Evolutionary conservation across 2,797 vertebrate genomes (phyloP), one percentile per base, ranked within the genome.

Genomic region (Cichlasoma orientale): DNA sequence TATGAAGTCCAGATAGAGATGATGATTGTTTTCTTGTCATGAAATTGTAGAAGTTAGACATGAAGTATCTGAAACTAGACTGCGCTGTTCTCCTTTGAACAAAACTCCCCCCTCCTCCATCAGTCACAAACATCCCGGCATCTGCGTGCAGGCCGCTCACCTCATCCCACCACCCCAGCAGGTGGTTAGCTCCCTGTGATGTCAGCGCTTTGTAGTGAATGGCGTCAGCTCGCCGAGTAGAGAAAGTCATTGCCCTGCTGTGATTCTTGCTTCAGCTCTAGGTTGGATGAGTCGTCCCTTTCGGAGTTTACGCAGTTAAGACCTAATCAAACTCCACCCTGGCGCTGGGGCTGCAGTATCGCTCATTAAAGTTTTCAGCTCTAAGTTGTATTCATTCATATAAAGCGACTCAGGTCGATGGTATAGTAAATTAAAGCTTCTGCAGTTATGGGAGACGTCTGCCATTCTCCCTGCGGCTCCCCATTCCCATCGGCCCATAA

Each of bases 101-200:
- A 54, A 69, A 38, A 74, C 57, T 83, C 72, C 77, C 68, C 76
- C 83, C 71, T 70, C 11, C 57, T 77, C 82, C 88, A 88, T 88
- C 83, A 29, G 74, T 79, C 89, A 85, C 81, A 56, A 84, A 78
- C 88, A 88, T 86, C 89, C 86, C 23, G 4, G 53, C 84, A 77
- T 81, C 74, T 14, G 25, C 58, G 57, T 61, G 70, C 84, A 74
- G 82, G 66, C 58, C 27, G 23, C 63, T 72, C 87, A 47, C 83
- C 80, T 71, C 90, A 89, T 91, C 86, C 80, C 86, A 77, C 63
- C 19, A 23, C 75, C 80, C 33, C 4, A 2, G 29, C 7, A 59
- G 77, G 56, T 74, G 77, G 72, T 82, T 72, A 82, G 78, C 71
- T 44, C 78, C 75, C 75, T 29, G 79, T 85, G 79, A 80, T 1